Evolutionary conservation across 1,140 invertebrate genomes (phyloP).

Genomic region (Drosophila orena): DNA sequence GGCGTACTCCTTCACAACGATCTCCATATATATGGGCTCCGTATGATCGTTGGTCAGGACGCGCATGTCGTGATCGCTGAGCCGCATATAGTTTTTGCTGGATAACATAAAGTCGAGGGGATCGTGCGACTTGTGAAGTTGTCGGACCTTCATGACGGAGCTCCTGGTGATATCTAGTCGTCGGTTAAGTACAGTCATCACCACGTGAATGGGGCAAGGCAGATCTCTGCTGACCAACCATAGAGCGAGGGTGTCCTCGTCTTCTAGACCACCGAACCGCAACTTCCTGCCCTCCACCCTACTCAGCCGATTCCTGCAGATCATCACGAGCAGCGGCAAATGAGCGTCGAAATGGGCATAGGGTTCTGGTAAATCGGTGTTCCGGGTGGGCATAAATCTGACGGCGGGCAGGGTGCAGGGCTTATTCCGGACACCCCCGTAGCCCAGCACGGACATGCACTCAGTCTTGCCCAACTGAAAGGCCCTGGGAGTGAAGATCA

Average conservation of each 20-base stretch:
- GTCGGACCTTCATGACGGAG: slow-evolving; percentile 33
- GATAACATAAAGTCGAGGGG: slow-evolving; percentile 2
- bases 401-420: neutral
- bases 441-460: slow-evolving; percentile 37
- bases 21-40: slow-evolving; percentile 51
- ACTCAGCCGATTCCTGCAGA: slow-evolving; percentile 21
- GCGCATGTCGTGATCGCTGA: slow-evolving; percentile 26
- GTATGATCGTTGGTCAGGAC: slow-evolving; percentile 33
- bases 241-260: slow-evolving; percentile 31
- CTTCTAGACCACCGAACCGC: neutral
- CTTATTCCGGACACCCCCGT: neutral
- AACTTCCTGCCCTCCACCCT: neutral
- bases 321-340: slow-evolving; percentile 52
- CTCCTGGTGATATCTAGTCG: slow-evolving; percentile 52
- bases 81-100: slow-evolving; percentile 38
- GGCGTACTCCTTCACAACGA: slow-evolving; percentile 34
- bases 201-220: slow-evolving; percentile 17
- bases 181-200: slow-evolving; percentile 43
- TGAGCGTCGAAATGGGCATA: neutral
- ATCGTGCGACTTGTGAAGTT: slow-evolving; percentile 22
- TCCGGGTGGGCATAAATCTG: slow-evolving; percentile 14
- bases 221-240: slow-evolving; percentile 46
- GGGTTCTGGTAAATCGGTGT: neutral
- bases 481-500: slow-evolving; percentile 27
- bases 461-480: slow-evolving; percentile 12